Conservation (phyloP, 2,888 invertebrate genomes). For the Heteromyza rotundicornis region DNA sequence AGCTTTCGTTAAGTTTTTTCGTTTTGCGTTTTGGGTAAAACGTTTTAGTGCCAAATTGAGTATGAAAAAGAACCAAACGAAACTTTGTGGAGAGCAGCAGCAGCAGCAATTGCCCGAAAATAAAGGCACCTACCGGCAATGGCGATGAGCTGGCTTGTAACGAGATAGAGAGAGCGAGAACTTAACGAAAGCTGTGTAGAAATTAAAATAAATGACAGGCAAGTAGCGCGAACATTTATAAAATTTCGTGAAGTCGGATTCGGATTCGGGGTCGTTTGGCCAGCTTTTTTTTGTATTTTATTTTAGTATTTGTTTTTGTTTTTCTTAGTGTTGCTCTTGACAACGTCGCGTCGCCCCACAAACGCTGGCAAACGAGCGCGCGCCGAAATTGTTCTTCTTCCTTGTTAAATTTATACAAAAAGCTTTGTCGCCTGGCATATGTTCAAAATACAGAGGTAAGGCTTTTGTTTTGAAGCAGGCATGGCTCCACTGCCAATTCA, state of each 20-base stretch:
- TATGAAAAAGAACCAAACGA: not conserved
- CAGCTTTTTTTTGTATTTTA: not conserved
- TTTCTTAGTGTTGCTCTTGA: not conserved
- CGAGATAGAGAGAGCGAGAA: not conserved
- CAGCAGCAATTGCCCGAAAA: not conserved
- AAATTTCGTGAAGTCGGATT: not conserved
- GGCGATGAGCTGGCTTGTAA: not conserved
- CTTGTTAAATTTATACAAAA: no score
- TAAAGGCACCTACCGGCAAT: not conserved
- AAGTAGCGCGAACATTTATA: not conserved
- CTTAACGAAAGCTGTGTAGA: slow-evolving; percentile 1
- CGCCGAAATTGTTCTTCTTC: not conserved
- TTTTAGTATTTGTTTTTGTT: not conserved
- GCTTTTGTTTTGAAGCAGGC: no score
- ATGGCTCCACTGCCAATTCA: not conserved
- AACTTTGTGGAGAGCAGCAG: no score
- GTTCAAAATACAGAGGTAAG: no score
- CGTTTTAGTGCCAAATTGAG: not conserved
- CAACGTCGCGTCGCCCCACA: not conserved
- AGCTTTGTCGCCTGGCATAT: no score
- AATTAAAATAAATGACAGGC: no score
- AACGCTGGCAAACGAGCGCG: not conserved
- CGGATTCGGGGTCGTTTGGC: no score
- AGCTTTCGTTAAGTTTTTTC: slow-evolving; percentile 2
- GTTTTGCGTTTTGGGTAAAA: not conserved